A percentile compares a stretch with the other conserved stretches of the same genome.
These are phyloP conservation scores for Argyra leucocephala DNA, from an alignment of 2,888 invertebrate genomes.

Conservation along the genomic window DNA sequence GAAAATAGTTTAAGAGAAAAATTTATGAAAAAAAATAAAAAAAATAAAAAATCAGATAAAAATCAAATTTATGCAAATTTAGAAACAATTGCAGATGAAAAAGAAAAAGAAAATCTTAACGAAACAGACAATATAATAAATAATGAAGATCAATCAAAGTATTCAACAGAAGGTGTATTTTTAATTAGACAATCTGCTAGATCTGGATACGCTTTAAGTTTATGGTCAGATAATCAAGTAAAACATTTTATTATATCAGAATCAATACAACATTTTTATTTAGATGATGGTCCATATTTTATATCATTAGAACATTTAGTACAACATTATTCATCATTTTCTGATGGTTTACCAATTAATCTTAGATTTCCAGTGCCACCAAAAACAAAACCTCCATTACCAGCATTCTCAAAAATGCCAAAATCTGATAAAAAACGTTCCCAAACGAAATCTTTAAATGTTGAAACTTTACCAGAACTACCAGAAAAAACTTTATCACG, in stretches of 20 bases:
- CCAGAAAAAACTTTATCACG: slow-evolving; percentile 24
- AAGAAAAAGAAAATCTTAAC: slow-evolving; percentile 11
- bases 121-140: slow-evolving; percentile 38
- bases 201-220: slow-evolving; percentile 68
- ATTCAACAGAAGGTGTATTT: slow-evolving; percentile 48
- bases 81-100: slow-evolving; percentile 9
- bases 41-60: slow-evolving; percentile 2
- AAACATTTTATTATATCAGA: slow-evolving; percentile 77
- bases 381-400: slow-evolving; percentile 69
- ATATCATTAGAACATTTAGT: slow-evolving; percentile 78
- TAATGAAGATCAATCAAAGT: neutral
- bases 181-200: slow-evolving; percentile 63
- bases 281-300: slow-evolving; percentile 85
- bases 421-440: slow-evolving; percentile 42
- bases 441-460: slow-evolving; percentile 9
- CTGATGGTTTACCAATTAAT: slow-evolving; percentile 78
- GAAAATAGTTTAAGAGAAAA: slow-evolving; percentile 31
- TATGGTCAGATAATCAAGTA: slow-evolving; percentile 61
- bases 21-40: slow-evolving; percentile 8
- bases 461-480: slow-evolving; percentile 19
- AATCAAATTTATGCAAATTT: neutral
- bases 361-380: slow-evolving; percentile 69
- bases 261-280: slow-evolving; percentile 64
- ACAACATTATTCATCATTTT: slow-evolving; percentile 74
- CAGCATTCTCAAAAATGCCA: slow-evolving; percentile 47